These are phyloP conservation scores for Cotesia typhae DNA, from an alignment of 1,140 invertebrate species.

Conservation along the genomic window DNA sequence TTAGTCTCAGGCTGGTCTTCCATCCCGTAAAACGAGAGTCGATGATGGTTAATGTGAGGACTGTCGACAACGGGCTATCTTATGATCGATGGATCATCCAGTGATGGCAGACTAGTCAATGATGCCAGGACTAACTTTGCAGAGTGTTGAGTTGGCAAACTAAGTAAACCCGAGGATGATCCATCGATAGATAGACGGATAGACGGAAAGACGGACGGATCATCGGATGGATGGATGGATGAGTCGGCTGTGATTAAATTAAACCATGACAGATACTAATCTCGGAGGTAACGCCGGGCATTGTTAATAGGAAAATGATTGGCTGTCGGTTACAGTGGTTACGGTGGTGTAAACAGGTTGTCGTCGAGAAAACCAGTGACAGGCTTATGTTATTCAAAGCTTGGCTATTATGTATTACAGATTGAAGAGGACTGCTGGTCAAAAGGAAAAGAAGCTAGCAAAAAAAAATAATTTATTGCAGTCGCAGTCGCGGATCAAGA, in stretches of 20 bases:
- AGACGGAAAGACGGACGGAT: neutral
- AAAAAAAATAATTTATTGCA: constrained; percentile 23
- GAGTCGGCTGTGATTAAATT: constrained; percentile 20
- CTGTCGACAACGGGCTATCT: constrained; percentile 4
- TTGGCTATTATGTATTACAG: neutral
- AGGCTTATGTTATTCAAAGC: neutral
- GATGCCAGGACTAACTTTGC: no score
- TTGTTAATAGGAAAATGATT: constrained; percentile 61
- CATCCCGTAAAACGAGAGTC: neutral
- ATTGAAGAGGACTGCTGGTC: constrained; percentile 22
- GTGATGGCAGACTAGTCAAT: no score
- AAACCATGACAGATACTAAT: constrained; percentile 53
- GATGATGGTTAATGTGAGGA: constrained; percentile 14
- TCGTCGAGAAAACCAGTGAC: constrained; percentile 44
- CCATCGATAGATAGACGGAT: constrained; percentile 13
- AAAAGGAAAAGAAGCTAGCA: constrained; percentile 11
- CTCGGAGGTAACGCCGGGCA: constrained; percentile 47
- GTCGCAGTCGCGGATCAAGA: neutral
- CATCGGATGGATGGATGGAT: constrained; percentile 6
- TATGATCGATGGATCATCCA: neutral
- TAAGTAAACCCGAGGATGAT: neutral
- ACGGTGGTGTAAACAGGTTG: constrained; percentile 55
- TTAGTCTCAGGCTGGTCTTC: neutral
- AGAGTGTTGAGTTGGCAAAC: no score
- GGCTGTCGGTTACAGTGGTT: constrained; percentile 28